These are phyloP conservation scores for Labrus mixtus DNA, from an alignment of 2,113 vertebrate species.

Conservation along the genomic window DNA sequence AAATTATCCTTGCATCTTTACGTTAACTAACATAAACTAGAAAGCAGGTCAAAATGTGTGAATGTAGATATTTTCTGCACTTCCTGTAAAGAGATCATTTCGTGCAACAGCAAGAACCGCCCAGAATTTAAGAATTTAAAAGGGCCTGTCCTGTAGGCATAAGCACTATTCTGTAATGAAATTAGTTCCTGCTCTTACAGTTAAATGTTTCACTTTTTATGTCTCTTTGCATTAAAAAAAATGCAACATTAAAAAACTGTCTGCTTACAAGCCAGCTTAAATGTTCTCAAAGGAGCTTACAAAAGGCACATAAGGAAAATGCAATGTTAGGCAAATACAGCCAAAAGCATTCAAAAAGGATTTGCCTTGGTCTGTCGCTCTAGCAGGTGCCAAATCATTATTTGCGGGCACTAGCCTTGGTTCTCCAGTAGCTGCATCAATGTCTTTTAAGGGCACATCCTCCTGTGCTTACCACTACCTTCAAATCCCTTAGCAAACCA, in stretches of 20 bases:
- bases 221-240: too few relatives aligned
- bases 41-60: too few relatives aligned
- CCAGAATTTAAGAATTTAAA: too few relatives aligned
- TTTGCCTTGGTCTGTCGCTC: constrained; percentile 31
- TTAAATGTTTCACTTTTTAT: too few relatives aligned
- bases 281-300: not conserved
- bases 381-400: constrained; percentile 40
- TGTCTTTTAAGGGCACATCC: constrained; percentile 48
- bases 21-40: not conserved
- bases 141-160: too few relatives aligned
- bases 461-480: constrained; percentile 17
- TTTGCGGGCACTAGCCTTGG: constrained; percentile 38
- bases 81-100: too few relatives aligned
- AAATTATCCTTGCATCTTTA: not conserved
- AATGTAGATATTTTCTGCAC: too few relatives aligned
- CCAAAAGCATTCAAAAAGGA: constrained; percentile 27
- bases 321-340: constrained; percentile 1
- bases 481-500: constrained; percentile 31
- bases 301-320: not conserved
- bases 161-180: too few relatives aligned
- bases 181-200: too few relatives aligned
- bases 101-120: too few relatives aligned
- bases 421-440: constrained; percentile 32
- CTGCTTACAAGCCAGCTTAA: not conserved
- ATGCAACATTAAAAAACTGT: not conserved